Conservation (phyloP, 2,113 vertebrate genomes). For the Zootoca vivipara region DNA sequence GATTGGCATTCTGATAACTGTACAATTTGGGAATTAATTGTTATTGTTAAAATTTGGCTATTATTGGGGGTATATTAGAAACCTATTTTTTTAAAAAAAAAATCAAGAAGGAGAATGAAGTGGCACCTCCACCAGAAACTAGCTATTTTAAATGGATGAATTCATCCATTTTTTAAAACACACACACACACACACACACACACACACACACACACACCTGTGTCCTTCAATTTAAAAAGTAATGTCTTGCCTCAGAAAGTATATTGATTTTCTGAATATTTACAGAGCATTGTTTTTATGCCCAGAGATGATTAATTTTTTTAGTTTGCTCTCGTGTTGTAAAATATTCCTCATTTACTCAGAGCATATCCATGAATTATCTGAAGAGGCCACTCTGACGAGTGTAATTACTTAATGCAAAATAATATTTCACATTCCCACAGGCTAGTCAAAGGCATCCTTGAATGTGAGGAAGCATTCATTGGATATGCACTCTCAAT, state of each 20-base stretch:
- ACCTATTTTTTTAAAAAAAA: no score
- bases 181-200: background rate
- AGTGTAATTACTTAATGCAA: background rate
- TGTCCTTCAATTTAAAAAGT: conserved; percentile 2
- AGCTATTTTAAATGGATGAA: background rate
- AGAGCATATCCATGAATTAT: conserved; percentile 18
- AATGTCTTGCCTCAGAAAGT: conserved; percentile 15
- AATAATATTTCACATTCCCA: conserved; percentile 1
- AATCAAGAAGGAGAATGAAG: background rate
- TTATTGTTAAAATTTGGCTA: no score
- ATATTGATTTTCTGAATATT: conserved; percentile 17
- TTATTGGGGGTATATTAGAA: no score
- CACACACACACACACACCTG: background rate
- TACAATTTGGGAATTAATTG: no score
- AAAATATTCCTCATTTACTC: background rate
- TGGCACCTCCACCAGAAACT: no score
- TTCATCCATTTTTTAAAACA: background rate
- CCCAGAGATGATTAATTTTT: conserved; percentile 5
- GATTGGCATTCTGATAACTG: no score
- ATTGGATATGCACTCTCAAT: background rate
- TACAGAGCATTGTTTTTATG: conserved; percentile 16
- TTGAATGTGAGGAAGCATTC: background rate
- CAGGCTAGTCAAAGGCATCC: background rate
- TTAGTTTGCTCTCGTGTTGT: conserved; percentile 1
- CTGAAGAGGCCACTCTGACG: conserved; percentile 36